Percentiles rank a stretch among this genome's conserved stretches.
phyloP scores from a whole-genome alignment of 1,140 invertebrate genomes.

The Sipha flava region DNA sequence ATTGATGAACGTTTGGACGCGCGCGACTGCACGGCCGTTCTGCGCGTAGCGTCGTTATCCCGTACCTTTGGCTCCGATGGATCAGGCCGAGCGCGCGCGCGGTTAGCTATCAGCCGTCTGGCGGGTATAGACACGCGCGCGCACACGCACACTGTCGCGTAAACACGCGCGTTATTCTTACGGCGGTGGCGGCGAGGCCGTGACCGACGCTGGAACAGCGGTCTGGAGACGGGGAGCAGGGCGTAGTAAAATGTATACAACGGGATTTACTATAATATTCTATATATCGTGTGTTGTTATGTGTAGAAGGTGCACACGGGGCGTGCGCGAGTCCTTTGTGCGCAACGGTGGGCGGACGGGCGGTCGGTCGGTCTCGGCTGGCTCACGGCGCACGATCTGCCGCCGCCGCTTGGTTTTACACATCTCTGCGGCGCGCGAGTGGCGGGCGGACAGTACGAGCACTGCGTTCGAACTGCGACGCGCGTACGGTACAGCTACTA shows the following conservation, averaged over 20 bases:
- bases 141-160: background rate
- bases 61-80: background rate
- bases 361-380: background rate
- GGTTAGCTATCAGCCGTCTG: background rate
- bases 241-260: slow-evolving; percentile 27
- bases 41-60: too few species aligned
- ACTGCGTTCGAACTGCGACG: background rate
- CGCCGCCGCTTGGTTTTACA: slow-evolving; percentile 1
- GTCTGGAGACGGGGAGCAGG: background rate
- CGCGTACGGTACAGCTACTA: too few species aligned
- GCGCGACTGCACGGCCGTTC: too few species aligned
- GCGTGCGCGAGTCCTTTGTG: slow-evolving; percentile 27
- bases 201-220: background rate
- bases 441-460: background rate
- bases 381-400: slow-evolving; percentile 26
- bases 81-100: background rate
- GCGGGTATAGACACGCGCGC: background rate
- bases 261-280: slow-evolving; percentile 26
- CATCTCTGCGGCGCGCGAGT: background rate
- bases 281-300: background rate
- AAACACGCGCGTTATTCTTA: background rate
- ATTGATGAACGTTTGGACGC: too few species aligned
- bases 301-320: background rate
- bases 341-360: background rate
- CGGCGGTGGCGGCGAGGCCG: background rate